These are phyloP conservation scores for Pachypeltis micranthus DNA, from an alignment of 1,140 invertebrate species.

Conservation along the genomic window DNA sequence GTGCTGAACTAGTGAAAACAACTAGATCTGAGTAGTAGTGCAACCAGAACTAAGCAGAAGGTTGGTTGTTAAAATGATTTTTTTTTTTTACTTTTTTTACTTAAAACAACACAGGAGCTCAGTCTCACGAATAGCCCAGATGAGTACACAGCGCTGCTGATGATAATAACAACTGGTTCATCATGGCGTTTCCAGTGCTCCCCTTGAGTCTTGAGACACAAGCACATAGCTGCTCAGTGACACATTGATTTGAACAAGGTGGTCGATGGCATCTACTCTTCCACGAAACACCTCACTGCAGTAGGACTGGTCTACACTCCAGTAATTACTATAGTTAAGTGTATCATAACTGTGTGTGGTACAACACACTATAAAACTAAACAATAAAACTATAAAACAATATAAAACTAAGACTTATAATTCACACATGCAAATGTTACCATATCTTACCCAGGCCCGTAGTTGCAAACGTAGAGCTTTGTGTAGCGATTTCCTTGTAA, in stretches of 20 bases:
- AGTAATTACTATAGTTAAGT: slow-evolving; percentile 8
- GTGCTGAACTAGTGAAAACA: background rate
- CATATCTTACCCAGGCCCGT: slow-evolving; percentile 57
- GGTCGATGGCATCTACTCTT: no score
- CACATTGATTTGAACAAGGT: no score
- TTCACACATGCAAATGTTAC: slow-evolving; percentile 5
- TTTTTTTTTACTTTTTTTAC: slow-evolving; percentile 4
- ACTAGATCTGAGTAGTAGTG: background rate
- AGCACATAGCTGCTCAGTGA: no score
- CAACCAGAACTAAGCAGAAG: background rate
- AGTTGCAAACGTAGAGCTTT: slow-evolving; percentile 77
- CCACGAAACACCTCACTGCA: slow-evolving; percentile 10
- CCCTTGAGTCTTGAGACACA: no score
- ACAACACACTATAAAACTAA: slow-evolving; percentile 20
- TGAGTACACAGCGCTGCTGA: no score
- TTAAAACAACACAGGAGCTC: background rate
- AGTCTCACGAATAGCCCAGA: slow-evolving; percentile 4
- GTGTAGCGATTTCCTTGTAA: slow-evolving; percentile 54
- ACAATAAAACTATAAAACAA: slow-evolving; percentile 15
- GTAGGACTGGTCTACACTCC: slow-evolving; percentile 20
- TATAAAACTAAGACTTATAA: background rate
- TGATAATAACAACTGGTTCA: no score
- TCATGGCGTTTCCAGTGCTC: no score
- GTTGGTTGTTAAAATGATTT: background rate
- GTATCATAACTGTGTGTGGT: background rate